Conservation (phyloP, 2,113 vertebrate genomes). For the Leptosomus discolor region DNA sequence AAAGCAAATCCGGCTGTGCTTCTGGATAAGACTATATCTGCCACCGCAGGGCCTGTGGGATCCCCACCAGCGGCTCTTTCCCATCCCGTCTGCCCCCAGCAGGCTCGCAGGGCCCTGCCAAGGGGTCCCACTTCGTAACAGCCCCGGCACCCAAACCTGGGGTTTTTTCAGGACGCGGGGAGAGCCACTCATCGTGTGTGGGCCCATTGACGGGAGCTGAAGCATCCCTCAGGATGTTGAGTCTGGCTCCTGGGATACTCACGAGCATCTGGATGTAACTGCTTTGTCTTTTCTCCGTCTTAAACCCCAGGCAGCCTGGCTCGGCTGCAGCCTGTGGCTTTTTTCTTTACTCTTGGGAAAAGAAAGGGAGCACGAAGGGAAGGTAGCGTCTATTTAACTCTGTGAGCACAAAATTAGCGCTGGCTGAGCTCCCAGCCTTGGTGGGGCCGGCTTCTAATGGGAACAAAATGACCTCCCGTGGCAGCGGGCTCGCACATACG, state of each 20-base stretch:
- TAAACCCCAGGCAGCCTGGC: background rate
- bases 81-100: background rate
- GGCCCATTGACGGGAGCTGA: background rate
- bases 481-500: accelerated
- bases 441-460: background rate
- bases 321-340: background rate
- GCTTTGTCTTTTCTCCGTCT: background rate
- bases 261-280: accelerated
- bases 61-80: background rate
- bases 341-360: background rate
- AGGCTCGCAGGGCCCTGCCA: background rate
- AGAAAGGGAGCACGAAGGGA: background rate
- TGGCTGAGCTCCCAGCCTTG: background rate
- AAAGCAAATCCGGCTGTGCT: background rate
- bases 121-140: accelerated
- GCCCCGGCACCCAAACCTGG: accelerated
- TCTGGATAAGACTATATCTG: background rate
- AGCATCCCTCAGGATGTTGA: background rate
- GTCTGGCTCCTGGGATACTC: background rate
- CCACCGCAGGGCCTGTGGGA: background rate
- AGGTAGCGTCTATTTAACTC: background rate
- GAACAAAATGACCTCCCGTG: background rate
- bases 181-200: accelerated
- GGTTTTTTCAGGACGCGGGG: background rate
- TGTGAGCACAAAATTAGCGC: background rate